phyloP scores from a whole-genome alignment of 2,888 invertebrate species.

The Liopterus haemorrhoidalis region DNA sequence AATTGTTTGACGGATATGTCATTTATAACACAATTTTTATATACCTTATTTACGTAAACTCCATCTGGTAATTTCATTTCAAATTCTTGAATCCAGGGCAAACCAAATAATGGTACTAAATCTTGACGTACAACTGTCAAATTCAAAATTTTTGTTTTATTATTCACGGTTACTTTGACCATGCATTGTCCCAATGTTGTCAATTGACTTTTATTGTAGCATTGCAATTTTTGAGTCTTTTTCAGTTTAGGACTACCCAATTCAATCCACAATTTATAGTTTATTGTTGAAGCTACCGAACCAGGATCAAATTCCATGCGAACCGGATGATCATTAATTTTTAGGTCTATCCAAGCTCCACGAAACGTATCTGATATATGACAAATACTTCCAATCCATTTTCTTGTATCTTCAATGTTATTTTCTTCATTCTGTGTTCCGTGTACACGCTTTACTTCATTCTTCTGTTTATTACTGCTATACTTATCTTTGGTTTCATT shows the following conservation, averaged over 20 bases:
- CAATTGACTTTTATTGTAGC: conserved; percentile 1
- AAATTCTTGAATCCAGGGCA: conserved; percentile 5
- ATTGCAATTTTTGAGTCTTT: conserved; percentile 1
- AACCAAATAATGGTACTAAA: conserved; percentile 3
- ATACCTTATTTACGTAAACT: not conserved
- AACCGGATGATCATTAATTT: not conserved
- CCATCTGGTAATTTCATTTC: conserved; percentile 4
- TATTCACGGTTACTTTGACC: conserved; percentile 3
- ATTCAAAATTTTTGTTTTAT: conserved; percentile 3
- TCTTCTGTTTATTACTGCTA: too few species aligned
- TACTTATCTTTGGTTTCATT: too few species aligned
- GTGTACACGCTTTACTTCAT: too few species aligned
- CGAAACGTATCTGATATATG: too few species aligned
- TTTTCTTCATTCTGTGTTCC: too few species aligned
- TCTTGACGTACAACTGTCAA: not conserved
- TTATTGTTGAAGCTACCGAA: conserved; percentile 1
- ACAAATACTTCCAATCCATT: too few species aligned
- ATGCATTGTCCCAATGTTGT: not conserved
- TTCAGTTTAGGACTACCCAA: conserved; percentile 1
- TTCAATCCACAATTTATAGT: not conserved
- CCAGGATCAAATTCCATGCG: conserved; percentile 7
- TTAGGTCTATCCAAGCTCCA: too few species aligned
- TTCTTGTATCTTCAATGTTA: too few species aligned
- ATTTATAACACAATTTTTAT: too few species aligned
- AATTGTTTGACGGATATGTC: too few species aligned